phyloP scores from a whole-genome alignment of 2,888 invertebrate genomes.

The Acanthosepion lycidas region DNA sequence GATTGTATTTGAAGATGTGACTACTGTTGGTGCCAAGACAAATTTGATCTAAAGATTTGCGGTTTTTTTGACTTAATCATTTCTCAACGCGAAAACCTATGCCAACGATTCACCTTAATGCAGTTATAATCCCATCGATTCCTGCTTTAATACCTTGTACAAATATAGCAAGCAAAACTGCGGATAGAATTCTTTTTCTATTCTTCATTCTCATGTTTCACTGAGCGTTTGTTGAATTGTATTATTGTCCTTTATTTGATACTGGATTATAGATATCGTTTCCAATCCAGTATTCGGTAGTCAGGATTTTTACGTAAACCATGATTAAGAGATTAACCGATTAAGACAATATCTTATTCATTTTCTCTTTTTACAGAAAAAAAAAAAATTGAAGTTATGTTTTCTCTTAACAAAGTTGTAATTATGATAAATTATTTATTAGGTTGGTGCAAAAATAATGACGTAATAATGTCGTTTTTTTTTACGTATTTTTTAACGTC shows the following conservation, averaged over 20 bases:
- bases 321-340: background rate
- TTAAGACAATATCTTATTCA: background rate
- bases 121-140: background rate
- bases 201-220: background rate
- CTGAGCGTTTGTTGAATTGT: background rate
- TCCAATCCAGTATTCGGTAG: background rate
- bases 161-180: background rate
- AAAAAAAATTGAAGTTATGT: background rate
- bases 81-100: background rate
- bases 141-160: background rate
- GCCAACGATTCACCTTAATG: background rate
- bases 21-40: background rate
- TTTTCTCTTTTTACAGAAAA: background rate
- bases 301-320: background rate
- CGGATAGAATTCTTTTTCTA: background rate
- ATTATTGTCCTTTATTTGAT: background rate
- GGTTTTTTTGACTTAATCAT: background rate
- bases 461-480: too few species aligned
- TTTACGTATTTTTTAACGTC: too few species aligned
- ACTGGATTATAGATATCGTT: background rate
- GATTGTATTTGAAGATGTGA: conserved; percentile 6
- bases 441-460: too few species aligned
- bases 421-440: background rate
- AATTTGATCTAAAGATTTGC: background rate
- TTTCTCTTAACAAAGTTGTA: background rate